Evolutionary conservation across 2,113 vertebrate species (phyloP), one percentile per base, ranked within the genome.

Genomic region (Bombycilla garrulus): DNA sequence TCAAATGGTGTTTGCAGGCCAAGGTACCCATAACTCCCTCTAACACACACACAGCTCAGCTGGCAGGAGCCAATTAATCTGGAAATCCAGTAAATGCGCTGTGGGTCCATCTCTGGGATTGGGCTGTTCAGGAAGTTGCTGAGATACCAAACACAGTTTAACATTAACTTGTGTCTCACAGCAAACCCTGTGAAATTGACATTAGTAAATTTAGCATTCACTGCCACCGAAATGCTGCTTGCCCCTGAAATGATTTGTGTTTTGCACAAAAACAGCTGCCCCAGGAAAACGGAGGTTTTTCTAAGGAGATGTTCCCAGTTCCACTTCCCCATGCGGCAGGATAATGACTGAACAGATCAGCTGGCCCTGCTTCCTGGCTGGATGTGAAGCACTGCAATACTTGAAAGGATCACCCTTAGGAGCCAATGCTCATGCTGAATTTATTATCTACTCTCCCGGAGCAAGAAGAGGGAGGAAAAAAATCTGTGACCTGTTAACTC

Each of bases 391-490:
- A 45, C 35, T 82, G 73, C 67, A 90, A 50, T 26, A 73, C 62
- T 88, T 93, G 78, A 90, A 93, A 96, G 64, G 62, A 88, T 83
- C 82, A 80, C 84, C 81, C 87, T 91, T 81, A 91, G 92, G 83
- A 93, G 42, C 45, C 86, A 80, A 25, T 70, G 65, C 22, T 95
- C 81, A 58, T 2, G 19, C 56, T 81, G 88, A 86, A 88, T 95
- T 95, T 96, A 90, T 93, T 94, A 92, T 90, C 92, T 47, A 51
- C 57, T 77, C 69, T 95, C 88, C 90, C 5, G 35, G 69, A 92
- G 87, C 81, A 93, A 87, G 36, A 79, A 88, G 56, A 71, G 40
- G 51, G 35, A 86, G 33, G 11, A 69, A 91, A 80, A 76, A 93
- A n/a, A 29, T 33, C 71, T 85, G 62, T 81, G 95, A 90, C 83